Evolutionary conservation across 2,797 vertebrate species (phyloP).

Genomic region (Pseudochaenichthys georgianus): DNA sequence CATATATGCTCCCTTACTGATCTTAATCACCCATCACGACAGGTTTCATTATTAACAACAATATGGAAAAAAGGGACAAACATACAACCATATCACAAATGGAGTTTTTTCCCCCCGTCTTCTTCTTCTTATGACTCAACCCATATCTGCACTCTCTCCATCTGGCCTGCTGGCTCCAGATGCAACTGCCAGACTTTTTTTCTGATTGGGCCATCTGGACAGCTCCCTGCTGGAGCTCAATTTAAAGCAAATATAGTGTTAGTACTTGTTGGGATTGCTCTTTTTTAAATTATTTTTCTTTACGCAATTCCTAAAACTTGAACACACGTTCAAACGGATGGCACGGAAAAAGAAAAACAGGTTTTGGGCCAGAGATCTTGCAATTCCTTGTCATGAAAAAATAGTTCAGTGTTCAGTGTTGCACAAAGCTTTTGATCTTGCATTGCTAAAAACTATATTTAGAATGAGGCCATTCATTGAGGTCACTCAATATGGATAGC

Average conservation of each 20-base stretch:
- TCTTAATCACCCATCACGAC: slow-evolving; percentile 11
- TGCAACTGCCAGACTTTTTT: slow-evolving; percentile 78
- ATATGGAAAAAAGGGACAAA: slow-evolving; percentile 31
- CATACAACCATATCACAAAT: slow-evolving; percentile 42
- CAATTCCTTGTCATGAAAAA: slow-evolving; percentile 52
- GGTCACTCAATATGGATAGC: slow-evolving; percentile 40
- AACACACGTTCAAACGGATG: slow-evolving; percentile 71
- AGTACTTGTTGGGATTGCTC: slow-evolving; percentile 66
- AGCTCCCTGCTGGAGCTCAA: slow-evolving; percentile 69
- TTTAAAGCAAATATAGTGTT: slow-evolving; percentile 74
- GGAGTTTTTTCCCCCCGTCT: slow-evolving; percentile 31
- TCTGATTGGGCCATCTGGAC: slow-evolving; percentile 80
- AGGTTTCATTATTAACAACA: slow-evolving; percentile 27
- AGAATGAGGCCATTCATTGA: slow-evolving; percentile 66
- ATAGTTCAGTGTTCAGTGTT: slow-evolving; percentile 36
- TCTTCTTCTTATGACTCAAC: slow-evolving; percentile 65
- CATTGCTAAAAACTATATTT: slow-evolving; percentile 52
- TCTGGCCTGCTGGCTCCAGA: slow-evolving; percentile 84
- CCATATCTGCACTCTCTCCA: slow-evolving; percentile 76
- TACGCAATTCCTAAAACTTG: slow-evolving; percentile 59
- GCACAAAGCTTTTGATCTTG: slow-evolving; percentile 46
- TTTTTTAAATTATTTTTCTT: slow-evolving; percentile 50
- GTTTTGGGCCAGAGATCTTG: slow-evolving; percentile 48
- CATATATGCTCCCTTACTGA: not conserved
- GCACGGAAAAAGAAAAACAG: slow-evolving; percentile 67